Conservation (phyloP, 2,888 invertebrate species). For the Caenorhabditis macrosperma region DNA sequence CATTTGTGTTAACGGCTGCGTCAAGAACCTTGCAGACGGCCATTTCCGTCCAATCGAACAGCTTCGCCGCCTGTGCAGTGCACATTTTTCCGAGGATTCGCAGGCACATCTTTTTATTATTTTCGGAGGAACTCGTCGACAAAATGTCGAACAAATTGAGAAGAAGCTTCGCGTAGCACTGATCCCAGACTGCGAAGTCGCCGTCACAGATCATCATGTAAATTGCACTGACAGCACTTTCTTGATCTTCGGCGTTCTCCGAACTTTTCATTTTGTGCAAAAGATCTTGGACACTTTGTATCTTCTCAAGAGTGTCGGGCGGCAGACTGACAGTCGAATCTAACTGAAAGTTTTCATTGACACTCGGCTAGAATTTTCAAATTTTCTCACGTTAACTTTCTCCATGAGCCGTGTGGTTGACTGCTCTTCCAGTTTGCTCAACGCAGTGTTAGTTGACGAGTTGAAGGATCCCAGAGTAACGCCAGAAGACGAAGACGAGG, state of each 20-base stretch:
- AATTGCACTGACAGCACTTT: slow-evolving; percentile 27
- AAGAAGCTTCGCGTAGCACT: slow-evolving; percentile 51
- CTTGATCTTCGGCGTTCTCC: slow-evolving; percentile 38
- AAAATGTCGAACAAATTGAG: slow-evolving; percentile 49
- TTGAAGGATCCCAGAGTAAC: slow-evolving; percentile 44
- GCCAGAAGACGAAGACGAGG: background rate
- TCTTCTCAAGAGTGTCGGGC: slow-evolving; percentile 38
- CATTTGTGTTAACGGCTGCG: slow-evolving; percentile 46
- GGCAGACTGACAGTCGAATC: slow-evolving; percentile 43
- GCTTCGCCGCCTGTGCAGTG: slow-evolving; percentile 39
- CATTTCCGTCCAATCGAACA: slow-evolving; percentile 55
- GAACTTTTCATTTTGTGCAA: slow-evolving; percentile 35
- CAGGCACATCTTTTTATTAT: slow-evolving; percentile 44
- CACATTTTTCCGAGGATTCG: slow-evolving; percentile 49
- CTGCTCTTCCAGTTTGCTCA: slow-evolving; percentile 43
- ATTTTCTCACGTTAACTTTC: slow-evolving; percentile 43
- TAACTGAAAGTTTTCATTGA: slow-evolving; percentile 45
- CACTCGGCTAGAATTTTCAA: too few species aligned
- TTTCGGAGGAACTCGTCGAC: slow-evolving; percentile 18
- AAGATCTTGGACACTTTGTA: slow-evolving; percentile 35
- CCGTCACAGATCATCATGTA: slow-evolving; percentile 51
- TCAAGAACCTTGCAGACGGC: slow-evolving; percentile 55
- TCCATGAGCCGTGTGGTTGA: slow-evolving; percentile 40
- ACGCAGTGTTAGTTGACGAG: slow-evolving; percentile 20
- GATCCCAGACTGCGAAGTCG: slow-evolving; percentile 45